A percentile compares a stretch with the other conserved stretches of the same genome.
phyloP scores from a whole-genome alignment of 2,113 vertebrate species.

The Indicator indicator region DNA sequence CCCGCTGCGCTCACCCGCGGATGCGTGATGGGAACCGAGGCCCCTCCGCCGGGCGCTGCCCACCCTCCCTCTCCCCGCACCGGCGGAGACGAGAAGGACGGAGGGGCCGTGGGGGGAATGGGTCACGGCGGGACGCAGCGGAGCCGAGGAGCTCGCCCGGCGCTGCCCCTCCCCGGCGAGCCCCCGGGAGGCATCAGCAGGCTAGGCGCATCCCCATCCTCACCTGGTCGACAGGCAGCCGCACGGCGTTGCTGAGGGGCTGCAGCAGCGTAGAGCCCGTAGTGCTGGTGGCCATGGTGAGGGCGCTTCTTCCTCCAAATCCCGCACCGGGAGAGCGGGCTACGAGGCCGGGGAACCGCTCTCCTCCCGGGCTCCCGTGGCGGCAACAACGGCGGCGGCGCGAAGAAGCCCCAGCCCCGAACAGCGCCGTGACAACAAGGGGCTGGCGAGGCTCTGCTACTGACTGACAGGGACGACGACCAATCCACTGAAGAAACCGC shows the following conservation, averaged over 20 bases:
- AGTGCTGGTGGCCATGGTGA: slow-evolving; percentile 87
- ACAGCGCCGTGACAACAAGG: slow-evolving; percentile 53
- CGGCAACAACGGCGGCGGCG: not conserved
- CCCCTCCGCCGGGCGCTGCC: not conserved
- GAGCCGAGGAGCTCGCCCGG: not conserved
- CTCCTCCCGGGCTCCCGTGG: not conserved
- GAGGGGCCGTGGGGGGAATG: not conserved
- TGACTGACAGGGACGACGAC: not conserved
- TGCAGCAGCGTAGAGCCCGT: slow-evolving; percentile 92
- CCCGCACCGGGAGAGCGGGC: not conserved
- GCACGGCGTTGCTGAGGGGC: slow-evolving; percentile 92
- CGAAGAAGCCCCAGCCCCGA: not conserved
- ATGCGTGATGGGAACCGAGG: no score
- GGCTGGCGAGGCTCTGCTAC: not conserved
- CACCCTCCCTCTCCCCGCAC: not conserved
- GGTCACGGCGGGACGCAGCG: not conserved
- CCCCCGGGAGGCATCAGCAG: not conserved
- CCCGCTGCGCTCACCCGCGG: no score
- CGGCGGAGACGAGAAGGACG: not conserved
- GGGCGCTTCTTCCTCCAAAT: not conserved
- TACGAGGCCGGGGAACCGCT: not conserved
- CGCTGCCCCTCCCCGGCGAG: not conserved
- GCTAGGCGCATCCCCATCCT: slow-evolving; percentile 6
- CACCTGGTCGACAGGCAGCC: slow-evolving; percentile 94
- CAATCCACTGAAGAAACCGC: not conserved